A percentile compares a stretch with the other conserved stretches of the same genome.
Evolutionary conservation across 2,113 vertebrate species (phyloP).

Genomic region (Malaclemys terrapin): DNA sequence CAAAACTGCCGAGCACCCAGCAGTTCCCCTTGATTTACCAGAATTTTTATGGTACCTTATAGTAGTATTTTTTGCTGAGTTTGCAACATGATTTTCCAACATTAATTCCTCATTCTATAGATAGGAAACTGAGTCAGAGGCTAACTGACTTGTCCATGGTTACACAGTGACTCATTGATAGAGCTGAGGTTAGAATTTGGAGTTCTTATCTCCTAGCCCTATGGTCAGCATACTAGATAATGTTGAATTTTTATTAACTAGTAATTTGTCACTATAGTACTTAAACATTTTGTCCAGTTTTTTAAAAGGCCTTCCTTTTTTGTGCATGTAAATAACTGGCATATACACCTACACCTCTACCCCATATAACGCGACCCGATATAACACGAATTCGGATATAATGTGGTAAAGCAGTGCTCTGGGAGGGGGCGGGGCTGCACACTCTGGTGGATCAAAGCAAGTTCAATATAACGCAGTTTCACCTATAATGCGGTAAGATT

Average conservation of each 20-base stretch:
- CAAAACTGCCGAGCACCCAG: background rate
- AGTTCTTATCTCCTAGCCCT: background rate
- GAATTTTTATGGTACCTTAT: background rate
- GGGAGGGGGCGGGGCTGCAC: too few species aligned
- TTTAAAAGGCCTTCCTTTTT: background rate
- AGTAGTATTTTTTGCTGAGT: background rate
- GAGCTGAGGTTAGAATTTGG: background rate
- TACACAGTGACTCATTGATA: background rate
- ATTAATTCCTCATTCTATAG: background rate
- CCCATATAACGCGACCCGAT: too few species aligned
- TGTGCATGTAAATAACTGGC: background rate
- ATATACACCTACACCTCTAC: background rate
- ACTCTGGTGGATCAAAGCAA: too few species aligned
- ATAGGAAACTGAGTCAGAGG: background rate
- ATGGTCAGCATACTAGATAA: background rate
- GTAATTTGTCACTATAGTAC: background rate
- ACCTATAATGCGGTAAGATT: too few species aligned
- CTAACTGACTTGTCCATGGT: accelerated
- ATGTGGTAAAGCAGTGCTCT: too few species aligned
- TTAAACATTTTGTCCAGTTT: background rate
- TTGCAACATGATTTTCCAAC: background rate
- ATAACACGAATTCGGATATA: too few species aligned
- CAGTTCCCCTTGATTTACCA: background rate
- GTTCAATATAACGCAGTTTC: too few species aligned
- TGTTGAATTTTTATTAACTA: background rate